phyloP scores from a whole-genome alignment of 1,140 invertebrate genomes.

The Papilio dardanus region DNA sequence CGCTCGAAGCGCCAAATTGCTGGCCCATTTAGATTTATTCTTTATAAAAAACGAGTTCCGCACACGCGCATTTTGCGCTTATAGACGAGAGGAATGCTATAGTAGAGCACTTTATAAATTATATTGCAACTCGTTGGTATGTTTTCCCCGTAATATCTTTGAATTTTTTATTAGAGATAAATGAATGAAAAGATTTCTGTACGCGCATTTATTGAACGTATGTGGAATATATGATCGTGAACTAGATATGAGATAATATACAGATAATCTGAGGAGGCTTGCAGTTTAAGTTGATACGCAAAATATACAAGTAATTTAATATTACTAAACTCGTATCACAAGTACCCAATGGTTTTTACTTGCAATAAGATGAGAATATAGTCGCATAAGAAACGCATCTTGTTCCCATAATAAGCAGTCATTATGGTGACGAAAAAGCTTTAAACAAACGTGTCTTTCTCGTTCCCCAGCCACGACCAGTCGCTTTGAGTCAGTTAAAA shows the following conservation, averaged over 20 bases:
- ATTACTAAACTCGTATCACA: background rate
- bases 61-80: slow-evolving; percentile 1
- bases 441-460: slow-evolving; percentile 34
- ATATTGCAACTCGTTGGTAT: slow-evolving; percentile 4
- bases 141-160: background rate
- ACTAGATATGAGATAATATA: background rate
- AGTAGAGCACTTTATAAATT: slow-evolving; percentile 17
- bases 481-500: slow-evolving; percentile 28
- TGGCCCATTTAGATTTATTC: slow-evolving; percentile 37
- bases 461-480: slow-evolving; percentile 1
- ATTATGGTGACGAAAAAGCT: slow-evolving; percentile 30
- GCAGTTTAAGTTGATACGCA: too few relatives aligned
- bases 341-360: background rate
- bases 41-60: slow-evolving; percentile 10
- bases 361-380: background rate
- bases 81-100: slow-evolving; percentile 2
- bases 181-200: background rate
- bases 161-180: background rate
- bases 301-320: background rate
- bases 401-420: slow-evolving; percentile 30
- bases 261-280: background rate
- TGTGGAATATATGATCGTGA: background rate
- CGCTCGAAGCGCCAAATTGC: slow-evolving; percentile 42
- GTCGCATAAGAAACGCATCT: background rate
- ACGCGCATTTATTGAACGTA: background rate